phyloP scores from a whole-genome alignment of 2,797 vertebrate species.

The Florisuga fusca region DNA sequence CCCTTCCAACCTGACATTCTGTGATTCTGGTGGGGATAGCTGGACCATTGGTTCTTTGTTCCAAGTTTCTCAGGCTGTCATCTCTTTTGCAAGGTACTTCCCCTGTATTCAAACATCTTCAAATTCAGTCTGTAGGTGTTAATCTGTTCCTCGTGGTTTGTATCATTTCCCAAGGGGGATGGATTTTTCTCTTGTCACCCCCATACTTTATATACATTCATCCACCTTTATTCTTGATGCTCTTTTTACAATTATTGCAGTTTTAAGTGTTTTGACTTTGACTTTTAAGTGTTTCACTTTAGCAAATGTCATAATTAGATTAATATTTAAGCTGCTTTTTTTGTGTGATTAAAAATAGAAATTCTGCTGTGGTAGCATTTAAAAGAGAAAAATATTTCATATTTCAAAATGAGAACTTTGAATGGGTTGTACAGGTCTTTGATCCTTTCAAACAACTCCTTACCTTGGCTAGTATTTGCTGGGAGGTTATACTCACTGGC shows the following conservation, averaged over 20 bases:
- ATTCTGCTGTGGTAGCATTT: neutral
- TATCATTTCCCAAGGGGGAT: neutral
- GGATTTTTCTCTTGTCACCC: accelerated
- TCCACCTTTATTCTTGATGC: neutral
- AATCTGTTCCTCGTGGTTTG: neutral
- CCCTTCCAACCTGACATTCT: too few relatives aligned
- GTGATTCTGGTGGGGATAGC: neutral
- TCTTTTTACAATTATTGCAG: neutral
- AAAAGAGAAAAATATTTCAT: neutral
- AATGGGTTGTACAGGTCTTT: neutral
- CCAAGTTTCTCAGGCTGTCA: neutral
- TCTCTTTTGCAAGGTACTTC: neutral
- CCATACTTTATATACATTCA: neutral
- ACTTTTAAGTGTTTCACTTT: neutral
- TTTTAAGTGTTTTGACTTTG: neutral
- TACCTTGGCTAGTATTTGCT: neutral
- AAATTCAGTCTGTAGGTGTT: neutral
- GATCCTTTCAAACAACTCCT: neutral
- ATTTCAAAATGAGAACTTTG: neutral
- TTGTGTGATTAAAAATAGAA: neutral
- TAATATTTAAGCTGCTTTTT: neutral
- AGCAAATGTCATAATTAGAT: neutral
- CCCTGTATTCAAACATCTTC: neutral
- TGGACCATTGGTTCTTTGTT: neutral
- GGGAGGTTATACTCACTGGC: neutral